Base-by-base conservation (phyloP, 2,113 vertebrate genomes). In the Patagioenas fasciata region DNA sequence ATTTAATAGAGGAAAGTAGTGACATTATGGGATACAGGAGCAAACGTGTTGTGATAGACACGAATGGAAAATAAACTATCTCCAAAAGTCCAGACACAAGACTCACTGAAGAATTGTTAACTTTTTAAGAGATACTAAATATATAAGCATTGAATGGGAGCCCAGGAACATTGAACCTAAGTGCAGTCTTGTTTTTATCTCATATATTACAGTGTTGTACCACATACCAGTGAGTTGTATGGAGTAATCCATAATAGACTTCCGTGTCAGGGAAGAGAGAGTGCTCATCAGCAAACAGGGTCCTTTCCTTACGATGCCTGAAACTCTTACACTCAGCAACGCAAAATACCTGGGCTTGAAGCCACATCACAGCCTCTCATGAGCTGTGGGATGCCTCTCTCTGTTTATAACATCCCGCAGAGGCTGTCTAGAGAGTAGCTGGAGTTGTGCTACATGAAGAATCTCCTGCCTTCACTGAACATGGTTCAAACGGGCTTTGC, bases 181-280 rank as follows among this genome's bases (percentile, higher is more conserved):
- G 8, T 50, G 18, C 48, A 13, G 3, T 40, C 14, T 25, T 91
- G 11, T 62, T 94, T 89, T 36, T 13, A n/a, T 66, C 31, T 93
- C 11, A 5, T 15, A 2, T 79, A 10, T 67, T 79, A 31, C 13
- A 6, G 11, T n/a, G 25, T 58, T 66, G 13, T 82, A 47, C 23
- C 25, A 42, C 1, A 0, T 58, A n/a, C 15, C 0, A 0, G 32
- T 71, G 56, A 62, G 23, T 23, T 50, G 18, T 36, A 19, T 47
- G 29, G 47, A 65, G 23, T 53, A n/a, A 83, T 56, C 13, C 3
- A 0, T 64, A 32, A 16, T 1, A 66, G 29, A 44, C 15, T 51
- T 81, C 23, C 11, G 3, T 51, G 12, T 16, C 38, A n/a, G 54
- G 51, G 10, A 78, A 51, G 34, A 91, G 66, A 48, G 13, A 34